A percentile compares a stretch with the other conserved stretches of the same genome.
These are phyloP conservation scores for Cheilosia grossa DNA, from an alignment of 2,888 invertebrate genomes.

Conservation along the genomic window DNA sequence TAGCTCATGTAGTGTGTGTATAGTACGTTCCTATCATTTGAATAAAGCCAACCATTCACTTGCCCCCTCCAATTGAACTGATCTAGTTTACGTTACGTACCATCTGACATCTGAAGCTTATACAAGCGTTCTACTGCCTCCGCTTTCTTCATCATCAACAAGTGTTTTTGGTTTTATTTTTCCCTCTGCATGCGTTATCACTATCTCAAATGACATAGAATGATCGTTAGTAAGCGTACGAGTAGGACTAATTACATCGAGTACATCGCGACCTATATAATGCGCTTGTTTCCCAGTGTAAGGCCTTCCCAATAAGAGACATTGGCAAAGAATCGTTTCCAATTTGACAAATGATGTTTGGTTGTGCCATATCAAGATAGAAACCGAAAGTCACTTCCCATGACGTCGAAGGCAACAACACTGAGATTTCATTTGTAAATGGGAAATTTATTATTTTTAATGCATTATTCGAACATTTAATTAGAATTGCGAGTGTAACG, in stretches of 20 bases:
- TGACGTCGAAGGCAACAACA: conserved; percentile 44
- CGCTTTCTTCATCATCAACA: conserved; percentile 21
- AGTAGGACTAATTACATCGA: neutral
- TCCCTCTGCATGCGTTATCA: conserved; percentile 38
- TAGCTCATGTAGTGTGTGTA: neutral
- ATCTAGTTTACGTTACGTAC: conserved; percentile 59
- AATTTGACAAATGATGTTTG: conserved; percentile 6
- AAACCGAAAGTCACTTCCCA: conserved; percentile 53
- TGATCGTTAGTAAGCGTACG: conserved; percentile 13
- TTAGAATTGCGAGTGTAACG: conserved; percentile 5
- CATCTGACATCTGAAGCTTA: conserved; percentile 42
- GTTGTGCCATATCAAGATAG: conserved; percentile 13
- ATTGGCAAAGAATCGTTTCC: conserved; percentile 31
- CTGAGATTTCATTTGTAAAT: conserved; percentile 24
- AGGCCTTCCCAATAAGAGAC: conserved; percentile 5
- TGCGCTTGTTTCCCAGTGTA: conserved; percentile 3
- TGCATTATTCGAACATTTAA: conserved; percentile 51
- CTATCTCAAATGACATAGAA: conserved; percentile 34
- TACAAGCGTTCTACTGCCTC: conserved; percentile 36
- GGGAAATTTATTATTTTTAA: conserved; percentile 39
- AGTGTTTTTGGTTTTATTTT: conserved; percentile 1
- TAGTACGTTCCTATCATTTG: conserved; percentile 4
- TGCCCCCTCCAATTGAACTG: conserved; percentile 69
- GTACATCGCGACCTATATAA: conserved; percentile 46
- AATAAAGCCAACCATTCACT: conserved; percentile 60